A percentile compares a stretch with the other conserved stretches of the same genome.
Conservation (phyloP, 2,797 vertebrate species). For the Otus scops region DNA sequence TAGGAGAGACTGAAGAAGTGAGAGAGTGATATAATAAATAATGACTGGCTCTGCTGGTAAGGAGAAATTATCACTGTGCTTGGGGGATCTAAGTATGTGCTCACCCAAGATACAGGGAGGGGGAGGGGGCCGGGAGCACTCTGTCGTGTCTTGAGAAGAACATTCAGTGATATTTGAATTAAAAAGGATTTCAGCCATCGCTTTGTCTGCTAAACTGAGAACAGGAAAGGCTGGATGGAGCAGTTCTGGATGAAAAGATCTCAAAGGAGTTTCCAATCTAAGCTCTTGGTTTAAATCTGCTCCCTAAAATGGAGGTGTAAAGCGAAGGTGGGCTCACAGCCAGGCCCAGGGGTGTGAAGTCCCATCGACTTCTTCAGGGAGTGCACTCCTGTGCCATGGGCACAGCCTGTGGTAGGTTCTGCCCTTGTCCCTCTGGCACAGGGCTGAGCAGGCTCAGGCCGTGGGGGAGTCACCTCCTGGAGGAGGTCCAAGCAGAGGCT, state of each 20-base stretch:
- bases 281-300: not conserved
- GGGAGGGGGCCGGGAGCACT: not conserved
- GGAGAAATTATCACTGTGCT: constrained; percentile 75
- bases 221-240: not conserved
- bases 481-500: not conserved
- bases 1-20: constrained; percentile 71
- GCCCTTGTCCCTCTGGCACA: not conserved
- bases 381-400: fast-evolving
- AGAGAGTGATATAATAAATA: constrained; percentile 78
- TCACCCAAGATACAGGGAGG: constrained; percentile 32
- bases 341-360: not conserved
- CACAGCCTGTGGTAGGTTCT: not conserved
- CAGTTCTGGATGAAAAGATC: not conserved
- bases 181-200: constrained; percentile 21
- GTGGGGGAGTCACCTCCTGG: not conserved
- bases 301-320: not conserved
- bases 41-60: constrained; percentile 73
- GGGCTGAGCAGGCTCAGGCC: not conserved
- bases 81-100: constrained; percentile 70
- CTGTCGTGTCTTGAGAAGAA: constrained; percentile 16
- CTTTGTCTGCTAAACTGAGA: not conserved
- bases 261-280: not conserved
- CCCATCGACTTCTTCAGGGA: not conserved
- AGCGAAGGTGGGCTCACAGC: not conserved
- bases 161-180: constrained; percentile 29